Evolutionary conservation across 2,113 vertebrate genomes (phyloP), one percentile per base, ranked within the genome.

Genomic region (Cardinalis cardinalis): DNA sequence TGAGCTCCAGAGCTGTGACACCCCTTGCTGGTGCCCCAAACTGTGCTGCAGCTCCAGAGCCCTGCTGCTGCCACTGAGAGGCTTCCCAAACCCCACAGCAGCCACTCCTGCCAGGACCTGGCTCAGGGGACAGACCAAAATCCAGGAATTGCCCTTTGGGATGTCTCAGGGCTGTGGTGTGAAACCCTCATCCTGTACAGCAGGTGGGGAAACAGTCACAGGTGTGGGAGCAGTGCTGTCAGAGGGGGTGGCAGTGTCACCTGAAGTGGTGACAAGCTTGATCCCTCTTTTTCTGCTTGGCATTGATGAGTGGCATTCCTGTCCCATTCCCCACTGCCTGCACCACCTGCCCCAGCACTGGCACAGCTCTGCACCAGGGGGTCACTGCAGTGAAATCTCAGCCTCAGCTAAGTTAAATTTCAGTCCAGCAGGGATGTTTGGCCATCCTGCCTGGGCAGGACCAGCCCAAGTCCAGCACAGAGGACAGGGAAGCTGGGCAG

Each of bases 61-160:
- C 41, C 64, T 40, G 31, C 59, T 36, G 26, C 49, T 31, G 31
- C 34, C n/a, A 8, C 28, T 1, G 3, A 74, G 31, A 3, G 1
- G n/a, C n/a, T 72, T 40, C 48, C 51, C 1, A 2, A 49, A 4
- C 2, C 48, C 49, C 6, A 0, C 24, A 4, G 9, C 1, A 12
- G 23, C 5, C 10, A 19, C 28, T 49, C 16, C 61, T 55, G 21
- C 53, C 23, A 5, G 41, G 18, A 15, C 13, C 40, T 16, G 44
- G 20, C 46, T 84, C 18, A 2, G 31, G 41, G 48, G 5, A 40
- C 60, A 52, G 7, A 31, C 11, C 34, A 59, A 4, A 61, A 38
- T 13, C 40, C 14, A 18, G 40, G 26, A n/a, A 6, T 16, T 6
- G 1, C 40, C 56, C 32, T 26, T 11, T 24, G 78, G 52, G 31